Evolutionary conservation across 1,140 invertebrate species (phyloP), one percentile per base, ranked within the genome.

Genomic region (Aphidius ervi): DNA sequence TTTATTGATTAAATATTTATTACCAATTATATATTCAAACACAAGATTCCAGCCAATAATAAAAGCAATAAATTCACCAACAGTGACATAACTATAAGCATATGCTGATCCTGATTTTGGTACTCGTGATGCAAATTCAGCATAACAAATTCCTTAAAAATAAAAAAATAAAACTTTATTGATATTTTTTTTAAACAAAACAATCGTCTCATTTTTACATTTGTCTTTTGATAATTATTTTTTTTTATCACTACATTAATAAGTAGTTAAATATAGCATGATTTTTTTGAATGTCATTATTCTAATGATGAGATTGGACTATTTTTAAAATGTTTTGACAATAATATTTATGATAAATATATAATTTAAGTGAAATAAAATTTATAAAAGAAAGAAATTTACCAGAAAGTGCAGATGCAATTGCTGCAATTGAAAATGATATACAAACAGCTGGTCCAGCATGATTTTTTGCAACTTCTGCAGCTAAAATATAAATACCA

Each of bases 401-500:
- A 79, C 93, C 93, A 68, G 93, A 92, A 73, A 96, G 88, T 4
- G 91, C 88, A 2, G 93, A 95, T 4, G 92, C 92, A 5, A 96
- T 73, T 10, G 93, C 94, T 1, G 94, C 93, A 4, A 95, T 87
- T 7, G 95, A 76, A 71, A 96, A 96, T 8, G 93, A 95, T 10
- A 96, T 67, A 20, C 89, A 88, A 4, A 95, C 93, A 4, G 92
- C 88, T 0, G 94, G 94, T 0, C 94, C 94, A 1, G 94, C 89
- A 1, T 86, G 86, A 31, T 87, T 85, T 72, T 87, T 91, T 10
- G 93, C 93, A 1, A 96, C 93, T 55, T 90, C 85, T 10, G 94
- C 94, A 7, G 92, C 92, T 37, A 97, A 80, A 5, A 97, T 92
- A 75, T 97, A 97, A 9, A 96, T 92, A 1, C 94, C 94, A n/a